phyloP scores from a whole-genome alignment of 2,888 invertebrate species.

The Oscheius sp. region DNA sequence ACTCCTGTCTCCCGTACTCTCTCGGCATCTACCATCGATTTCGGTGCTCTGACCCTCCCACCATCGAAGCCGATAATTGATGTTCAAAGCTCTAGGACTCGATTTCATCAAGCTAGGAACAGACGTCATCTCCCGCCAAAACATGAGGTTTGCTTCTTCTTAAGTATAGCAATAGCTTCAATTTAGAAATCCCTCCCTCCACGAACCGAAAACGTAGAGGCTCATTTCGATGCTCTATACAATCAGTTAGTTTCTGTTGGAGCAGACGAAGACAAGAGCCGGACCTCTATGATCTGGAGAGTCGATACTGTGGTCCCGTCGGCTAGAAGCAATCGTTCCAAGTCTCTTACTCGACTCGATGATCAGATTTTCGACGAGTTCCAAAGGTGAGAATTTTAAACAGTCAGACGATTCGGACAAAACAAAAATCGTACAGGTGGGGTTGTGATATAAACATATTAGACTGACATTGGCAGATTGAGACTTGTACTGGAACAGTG shows the following conservation, averaged over 20 bases:
- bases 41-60: constrained; percentile 15
- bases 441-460: no score
- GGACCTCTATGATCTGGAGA: constrained; percentile 23
- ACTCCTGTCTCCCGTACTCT: constrained; percentile 52
- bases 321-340: constrained; percentile 44
- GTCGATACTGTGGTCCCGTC: constrained; percentile 32
- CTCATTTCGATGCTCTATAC: constrained; percentile 57
- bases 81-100: constrained; percentile 50
- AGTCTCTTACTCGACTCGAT: constrained; percentile 60
- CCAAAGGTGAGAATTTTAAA: constrained; percentile 1
- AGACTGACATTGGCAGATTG: no score
- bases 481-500: no score
- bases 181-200: constrained; percentile 12
- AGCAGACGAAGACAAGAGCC: constrained; percentile 33
- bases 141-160: constrained; percentile 39
- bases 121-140: constrained; percentile 52
- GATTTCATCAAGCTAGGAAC: constrained; percentile 60
- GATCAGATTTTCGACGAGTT: constrained; percentile 35
- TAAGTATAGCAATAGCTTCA: background rate
- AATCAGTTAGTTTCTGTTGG: constrained; percentile 54
- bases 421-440: no score
- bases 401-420: no score
- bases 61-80: constrained; percentile 23
- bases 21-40: constrained; percentile 57
- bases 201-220: constrained; percentile 52